Evolutionary conservation across 1,140 invertebrate genomes (phyloP), one percentile per base, ranked within the genome.

Genomic region (Atta colombica): DNA sequence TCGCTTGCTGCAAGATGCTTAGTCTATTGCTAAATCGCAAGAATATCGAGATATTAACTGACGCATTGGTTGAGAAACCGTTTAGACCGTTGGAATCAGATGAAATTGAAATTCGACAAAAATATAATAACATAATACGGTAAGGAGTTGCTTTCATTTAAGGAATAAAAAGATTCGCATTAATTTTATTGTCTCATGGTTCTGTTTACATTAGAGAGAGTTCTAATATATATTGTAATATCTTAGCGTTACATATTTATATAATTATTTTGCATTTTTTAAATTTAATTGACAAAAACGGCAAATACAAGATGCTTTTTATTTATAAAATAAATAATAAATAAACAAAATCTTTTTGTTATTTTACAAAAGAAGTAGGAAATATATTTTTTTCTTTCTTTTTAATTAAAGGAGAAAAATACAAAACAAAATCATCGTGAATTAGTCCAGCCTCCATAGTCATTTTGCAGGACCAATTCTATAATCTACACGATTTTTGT

Each of bases 71-170:
- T 0, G 77, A 75, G 10, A 66, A 89, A 58, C 68, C 78, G 0
- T 91, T 90, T 10, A 53, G 7, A 4, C 78, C 87, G 1, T 31
- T 61, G 3, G 80, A 89, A 66, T 14, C 60, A 0, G 74, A 82
- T 6, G 93, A 93, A 60, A 75, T 58, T 0, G 10, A 60, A 10
- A 92, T 93, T 45, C 69, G 82, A n/a, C 45, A 74, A 10, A 78
- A 72, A 55, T 90, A 87, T 25, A 61, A 92, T 4, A 60, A 61
- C 1, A 25, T 84, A 18, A 74, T 88, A 45, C 77, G 85, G 92
- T 92, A 65, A 85, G 74, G 55, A 51, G 28, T 12, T 21, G 18
- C 39, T 45, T 45, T 0, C 0, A 69, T 69, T 39, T 18, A 16
- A 28, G 14, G 16, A 53, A 21, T 18, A 39, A 80, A 66, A 31